A percentile compares a stretch with the other conserved stretches of the same genome.
Evolutionary conservation across 2,113 vertebrate genomes (phyloP).

Genomic region (Falco punctatus): DNA sequence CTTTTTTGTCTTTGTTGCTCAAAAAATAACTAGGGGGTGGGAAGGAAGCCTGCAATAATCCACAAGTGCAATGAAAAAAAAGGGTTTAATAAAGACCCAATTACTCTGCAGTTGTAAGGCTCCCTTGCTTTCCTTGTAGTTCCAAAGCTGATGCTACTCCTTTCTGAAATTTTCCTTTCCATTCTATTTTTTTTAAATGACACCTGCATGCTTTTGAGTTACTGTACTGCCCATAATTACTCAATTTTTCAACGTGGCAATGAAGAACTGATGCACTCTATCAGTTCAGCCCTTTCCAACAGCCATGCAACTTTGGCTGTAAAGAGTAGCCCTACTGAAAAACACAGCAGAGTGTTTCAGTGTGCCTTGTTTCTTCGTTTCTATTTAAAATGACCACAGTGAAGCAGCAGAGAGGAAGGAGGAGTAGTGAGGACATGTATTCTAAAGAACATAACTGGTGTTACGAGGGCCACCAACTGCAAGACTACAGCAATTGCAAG

Average conservation of each 20-base stretch:
- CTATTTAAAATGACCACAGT: neutral
- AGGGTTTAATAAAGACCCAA: neutral
- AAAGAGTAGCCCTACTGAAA: neutral
- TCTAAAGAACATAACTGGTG: slow-evolving; percentile 9
- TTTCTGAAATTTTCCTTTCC: neutral
- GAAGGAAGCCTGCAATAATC: neutral
- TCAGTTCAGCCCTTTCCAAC: neutral
- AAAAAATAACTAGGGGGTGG: neutral
- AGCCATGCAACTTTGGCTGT: neutral
- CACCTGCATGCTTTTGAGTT: neutral
- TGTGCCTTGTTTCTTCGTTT: neutral
- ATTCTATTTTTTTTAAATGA: neutral
- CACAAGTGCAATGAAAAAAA: neutral
- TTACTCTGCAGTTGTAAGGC: neutral
- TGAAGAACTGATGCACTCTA: neutral
- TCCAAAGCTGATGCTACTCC: neutral
- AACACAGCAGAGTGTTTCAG: neutral
- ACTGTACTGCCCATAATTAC: neutral
- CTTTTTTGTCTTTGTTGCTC: neutral
- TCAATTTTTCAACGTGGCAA: neutral
- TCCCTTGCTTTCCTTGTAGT: neutral
- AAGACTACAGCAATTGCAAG: slow-evolving; percentile 9
- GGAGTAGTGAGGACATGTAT: neutral
- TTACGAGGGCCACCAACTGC: neutral
- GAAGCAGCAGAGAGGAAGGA: neutral